A percentile compares a stretch with the other conserved stretches of the same genome.
These are phyloP conservation scores for Aphis craccivora DNA, from an alignment of 1,140 invertebrate genomes.

Conservation along the genomic window DNA sequence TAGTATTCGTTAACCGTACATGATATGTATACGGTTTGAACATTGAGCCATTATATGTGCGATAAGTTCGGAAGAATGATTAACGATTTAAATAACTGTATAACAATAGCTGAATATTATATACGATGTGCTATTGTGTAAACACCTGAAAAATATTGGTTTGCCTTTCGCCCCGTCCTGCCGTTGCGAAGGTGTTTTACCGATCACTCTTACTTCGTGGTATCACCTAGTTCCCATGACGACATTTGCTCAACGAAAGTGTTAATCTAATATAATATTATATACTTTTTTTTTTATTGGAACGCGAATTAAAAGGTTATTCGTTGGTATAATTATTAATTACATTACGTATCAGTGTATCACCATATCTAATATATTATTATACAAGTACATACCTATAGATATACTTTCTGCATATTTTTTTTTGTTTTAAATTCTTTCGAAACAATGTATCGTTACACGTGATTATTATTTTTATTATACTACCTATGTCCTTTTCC, in stretches of 20 bases:
- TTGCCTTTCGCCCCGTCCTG: background rate
- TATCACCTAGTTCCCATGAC: conserved; percentile 35
- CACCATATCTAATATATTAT: no score
- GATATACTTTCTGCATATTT: background rate
- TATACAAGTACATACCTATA: no score
- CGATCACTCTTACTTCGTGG: conserved; percentile 31
- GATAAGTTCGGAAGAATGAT: background rate
- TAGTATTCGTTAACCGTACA: background rate
- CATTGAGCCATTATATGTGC: background rate
- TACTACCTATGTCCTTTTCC: background rate
- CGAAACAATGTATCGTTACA: background rate
- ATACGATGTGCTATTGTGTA: background rate
- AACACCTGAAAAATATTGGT: background rate
- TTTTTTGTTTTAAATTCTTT: no score
- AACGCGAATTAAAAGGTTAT: background rate
- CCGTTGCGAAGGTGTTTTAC: conserved; percentile 42
- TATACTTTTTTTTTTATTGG: background rate
- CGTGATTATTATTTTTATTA: background rate
- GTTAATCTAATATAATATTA: background rate
- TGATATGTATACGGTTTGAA: background rate
- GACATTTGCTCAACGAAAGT: background rate
- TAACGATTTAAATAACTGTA: background rate
- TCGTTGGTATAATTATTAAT: background rate
- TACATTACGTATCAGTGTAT: no score
- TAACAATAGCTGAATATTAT: background rate